Conservation (phyloP, 2,888 invertebrate species). For the Tetragonula carbonaria region DNA sequence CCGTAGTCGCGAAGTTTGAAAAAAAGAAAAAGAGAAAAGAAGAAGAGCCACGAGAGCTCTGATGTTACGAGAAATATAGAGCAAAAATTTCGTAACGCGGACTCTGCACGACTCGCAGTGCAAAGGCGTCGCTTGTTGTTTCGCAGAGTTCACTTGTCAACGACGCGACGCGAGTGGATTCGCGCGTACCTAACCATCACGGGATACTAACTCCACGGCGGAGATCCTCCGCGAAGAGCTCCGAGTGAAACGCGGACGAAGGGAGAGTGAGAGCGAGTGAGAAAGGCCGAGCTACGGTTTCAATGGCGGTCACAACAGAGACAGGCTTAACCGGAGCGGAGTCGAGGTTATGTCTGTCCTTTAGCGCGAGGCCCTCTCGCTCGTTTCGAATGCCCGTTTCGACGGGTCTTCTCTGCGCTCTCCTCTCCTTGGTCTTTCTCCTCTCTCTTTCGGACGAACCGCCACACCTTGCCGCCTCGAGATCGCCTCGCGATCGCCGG, state of each 20-base stretch:
- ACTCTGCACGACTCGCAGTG: not conserved
- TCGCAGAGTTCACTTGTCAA: slow-evolving; percentile 53
- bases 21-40: not conserved
- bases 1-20: not conserved
- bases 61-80: not conserved
- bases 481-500: slow-evolving; percentile 74
- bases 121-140: slow-evolving; percentile 6
- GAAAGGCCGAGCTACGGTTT: slow-evolving; percentile 14
- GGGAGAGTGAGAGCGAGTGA: slow-evolving; percentile 55
- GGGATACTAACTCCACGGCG: slow-evolving; percentile 61
- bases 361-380: slow-evolving; percentile 41
- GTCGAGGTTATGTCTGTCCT: slow-evolving; percentile 53
- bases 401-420: slow-evolving; percentile 55
- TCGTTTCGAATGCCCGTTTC: slow-evolving; percentile 62
- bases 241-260: slow-evolving; percentile 61
- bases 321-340: slow-evolving; percentile 27
- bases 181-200: slow-evolving; percentile 63
- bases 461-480: slow-evolving; percentile 76
- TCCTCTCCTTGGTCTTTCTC: slow-evolving; percentile 35
- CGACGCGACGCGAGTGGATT: slow-evolving; percentile 56
- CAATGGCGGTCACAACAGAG: slow-evolving; percentile 17
- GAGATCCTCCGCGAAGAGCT: slow-evolving; percentile 57
- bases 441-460: slow-evolving; percentile 61
- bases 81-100: not conserved
- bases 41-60: not conserved